Conservation (phyloP, 2,888 invertebrate species). For the Yponomeuta sedellus region DNA sequence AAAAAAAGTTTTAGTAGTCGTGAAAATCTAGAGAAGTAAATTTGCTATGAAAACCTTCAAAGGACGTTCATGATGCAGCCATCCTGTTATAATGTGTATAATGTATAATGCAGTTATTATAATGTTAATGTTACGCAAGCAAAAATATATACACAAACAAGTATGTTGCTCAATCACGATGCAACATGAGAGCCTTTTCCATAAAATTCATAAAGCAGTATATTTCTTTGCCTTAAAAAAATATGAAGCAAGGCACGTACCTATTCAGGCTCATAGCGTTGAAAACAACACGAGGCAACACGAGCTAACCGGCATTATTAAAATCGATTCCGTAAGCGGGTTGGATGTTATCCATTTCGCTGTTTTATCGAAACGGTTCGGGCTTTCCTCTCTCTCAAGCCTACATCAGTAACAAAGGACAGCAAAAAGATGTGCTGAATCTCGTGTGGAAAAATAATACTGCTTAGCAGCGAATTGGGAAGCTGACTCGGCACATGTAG, state of each 20-base stretch:
- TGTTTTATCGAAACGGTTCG: not conserved
- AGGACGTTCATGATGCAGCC: too few relatives aligned
- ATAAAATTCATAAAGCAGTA: conserved; percentile 25
- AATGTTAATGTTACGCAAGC: too few relatives aligned
- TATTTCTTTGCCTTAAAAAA: conserved; percentile 27
- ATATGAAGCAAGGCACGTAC: conserved; percentile 32
- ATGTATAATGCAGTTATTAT: too few relatives aligned
- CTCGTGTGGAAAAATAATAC: not conserved
- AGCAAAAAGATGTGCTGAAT: not conserved
- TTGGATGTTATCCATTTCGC: not conserved
- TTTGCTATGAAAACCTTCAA: too few relatives aligned
- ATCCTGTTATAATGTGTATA: too few relatives aligned
- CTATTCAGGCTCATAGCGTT: conserved; percentile 29
- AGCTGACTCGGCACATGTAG: conserved; percentile 8
- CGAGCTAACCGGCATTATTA: conserved; percentile 39
- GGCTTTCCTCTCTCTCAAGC: not conserved
- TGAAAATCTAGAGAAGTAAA: too few relatives aligned
- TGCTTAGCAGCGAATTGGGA: not conserved
- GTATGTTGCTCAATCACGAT: conserved; percentile 7
- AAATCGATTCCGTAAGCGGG: conserved; percentile 44
- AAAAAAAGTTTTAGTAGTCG: too few relatives aligned
- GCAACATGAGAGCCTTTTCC: conserved; percentile 24
- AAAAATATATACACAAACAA: too few relatives aligned
- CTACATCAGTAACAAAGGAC: not conserved
- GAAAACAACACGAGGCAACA: conserved; percentile 27